These are phyloP conservation scores for Folsomia manolachei DNA, from an alignment of 2,888 invertebrate species.

Conservation along the genomic window DNA sequence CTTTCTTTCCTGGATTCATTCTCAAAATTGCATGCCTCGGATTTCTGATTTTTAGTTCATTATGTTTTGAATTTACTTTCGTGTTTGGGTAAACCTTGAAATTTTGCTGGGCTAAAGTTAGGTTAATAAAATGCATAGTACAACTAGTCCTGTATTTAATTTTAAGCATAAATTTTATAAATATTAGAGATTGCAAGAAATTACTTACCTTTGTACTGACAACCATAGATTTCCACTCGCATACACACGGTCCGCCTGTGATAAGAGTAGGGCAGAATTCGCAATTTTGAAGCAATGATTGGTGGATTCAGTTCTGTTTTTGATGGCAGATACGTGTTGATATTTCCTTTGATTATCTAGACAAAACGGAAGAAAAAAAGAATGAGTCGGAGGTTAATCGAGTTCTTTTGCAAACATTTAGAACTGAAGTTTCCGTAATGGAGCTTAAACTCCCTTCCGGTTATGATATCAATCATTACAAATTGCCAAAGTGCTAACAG, in stretches of 20 bases:
- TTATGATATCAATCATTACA: too few relatives aligned
- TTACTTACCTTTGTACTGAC: constrained; percentile 55
- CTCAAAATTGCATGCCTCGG: not conserved
- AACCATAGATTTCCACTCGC: constrained; percentile 86
- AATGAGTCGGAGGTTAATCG: not conserved
- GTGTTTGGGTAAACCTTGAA: too few relatives aligned
- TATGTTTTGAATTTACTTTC: not conserved
- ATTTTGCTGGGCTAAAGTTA: not conserved
- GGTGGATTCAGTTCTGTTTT: constrained; percentile 76
- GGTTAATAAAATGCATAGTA: too few relatives aligned
- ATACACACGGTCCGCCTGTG: constrained; percentile 77
- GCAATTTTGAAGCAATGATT: constrained; percentile 78
- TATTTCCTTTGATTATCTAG: constrained; percentile 78
- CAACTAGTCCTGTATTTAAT: not conserved
- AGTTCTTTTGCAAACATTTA: not conserved
- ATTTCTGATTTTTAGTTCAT: not conserved
- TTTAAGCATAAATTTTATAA: not conserved
- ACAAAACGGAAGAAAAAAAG: constrained; percentile 38
- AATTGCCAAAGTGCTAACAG: too few relatives aligned
- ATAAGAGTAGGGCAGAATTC: constrained; percentile 80
- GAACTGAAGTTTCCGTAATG: too few relatives aligned
- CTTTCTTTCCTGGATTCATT: constrained; percentile 11
- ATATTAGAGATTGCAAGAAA: not conserved
- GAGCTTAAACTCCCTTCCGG: too few relatives aligned
- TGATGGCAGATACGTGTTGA: constrained; percentile 77